phyloP scores from a whole-genome alignment of 2,888 invertebrate species.

The Agonopterix arenella region DNA sequence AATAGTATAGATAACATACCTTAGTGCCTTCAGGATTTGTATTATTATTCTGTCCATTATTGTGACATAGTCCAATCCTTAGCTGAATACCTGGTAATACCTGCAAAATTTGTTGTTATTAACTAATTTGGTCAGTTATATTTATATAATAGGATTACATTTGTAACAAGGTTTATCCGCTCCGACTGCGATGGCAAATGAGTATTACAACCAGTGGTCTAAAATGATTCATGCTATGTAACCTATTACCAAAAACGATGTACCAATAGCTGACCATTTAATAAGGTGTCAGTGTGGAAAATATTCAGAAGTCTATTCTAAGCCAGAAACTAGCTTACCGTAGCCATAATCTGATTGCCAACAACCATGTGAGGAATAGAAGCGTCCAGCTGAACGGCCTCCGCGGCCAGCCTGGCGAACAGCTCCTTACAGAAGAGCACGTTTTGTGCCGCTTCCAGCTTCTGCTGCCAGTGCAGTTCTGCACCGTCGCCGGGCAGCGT shows the following conservation, averaged over 20 bases:
- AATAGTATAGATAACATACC: constrained; percentile 33
- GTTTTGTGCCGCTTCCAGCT: constrained; percentile 97
- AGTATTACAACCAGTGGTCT: no score
- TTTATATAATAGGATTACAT: no score
- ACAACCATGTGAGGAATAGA: constrained; percentile 98
- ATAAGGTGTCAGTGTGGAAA: not conserved
- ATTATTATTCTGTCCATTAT: constrained; percentile 70
- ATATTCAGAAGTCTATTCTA: not conserved
- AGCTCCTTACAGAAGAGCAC: constrained; percentile 98
- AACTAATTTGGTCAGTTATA: no score
- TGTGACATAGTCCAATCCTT: constrained; percentile 93
- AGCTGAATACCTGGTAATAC: constrained; percentile 95
- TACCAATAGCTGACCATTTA: no score
- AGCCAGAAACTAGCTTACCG: constrained; percentile 69
- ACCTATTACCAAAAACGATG: no score
- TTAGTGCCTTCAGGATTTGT: constrained; percentile 51
- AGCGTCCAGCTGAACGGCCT: constrained; percentile 95
- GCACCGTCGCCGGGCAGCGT: constrained; percentile 74
- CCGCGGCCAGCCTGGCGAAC: constrained; percentile 94
- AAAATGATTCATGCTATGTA: no score
- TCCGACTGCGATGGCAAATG: no score
- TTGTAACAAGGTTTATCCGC: no score
- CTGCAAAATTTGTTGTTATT: constrained; percentile 50
- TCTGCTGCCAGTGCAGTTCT: constrained; percentile 95
- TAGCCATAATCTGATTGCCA: constrained; percentile 97